Evolutionary conservation across 2,113 vertebrate species (phyloP).

Genomic region (Cryptomyrus ogoouensis): DNA sequence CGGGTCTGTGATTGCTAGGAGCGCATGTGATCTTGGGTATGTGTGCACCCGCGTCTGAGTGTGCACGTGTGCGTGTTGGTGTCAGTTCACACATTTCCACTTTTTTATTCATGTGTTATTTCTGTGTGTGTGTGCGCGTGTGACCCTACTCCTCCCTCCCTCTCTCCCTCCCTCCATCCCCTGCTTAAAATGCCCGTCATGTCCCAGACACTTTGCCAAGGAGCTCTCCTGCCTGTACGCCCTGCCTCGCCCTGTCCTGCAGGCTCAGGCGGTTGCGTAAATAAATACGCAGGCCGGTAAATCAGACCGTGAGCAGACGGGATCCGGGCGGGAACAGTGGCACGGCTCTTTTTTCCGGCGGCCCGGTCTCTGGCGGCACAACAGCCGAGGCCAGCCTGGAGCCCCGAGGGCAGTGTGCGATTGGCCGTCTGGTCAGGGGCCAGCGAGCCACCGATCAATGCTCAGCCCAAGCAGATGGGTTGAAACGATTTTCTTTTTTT

Average conservation of each 20-base stretch:
- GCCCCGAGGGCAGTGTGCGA: not conserved
- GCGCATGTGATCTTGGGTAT: not conserved
- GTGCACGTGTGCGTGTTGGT: not conserved
- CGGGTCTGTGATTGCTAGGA: not conserved
- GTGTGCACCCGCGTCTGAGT: not conserved
- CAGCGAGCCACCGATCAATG: not conserved
- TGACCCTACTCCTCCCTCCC: not conserved
- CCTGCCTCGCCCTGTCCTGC: not conserved
- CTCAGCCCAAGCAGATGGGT: not conserved
- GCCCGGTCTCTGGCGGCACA: not conserved
- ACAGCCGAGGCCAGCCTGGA: not conserved
- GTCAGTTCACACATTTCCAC: not conserved
- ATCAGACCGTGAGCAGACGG: not conserved
- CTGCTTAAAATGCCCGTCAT: slow-evolving; percentile 40
- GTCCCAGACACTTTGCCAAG: slow-evolving; percentile 33
- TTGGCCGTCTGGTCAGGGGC: not conserved
- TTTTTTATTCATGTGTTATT: not conserved
- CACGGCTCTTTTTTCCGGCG: not conserved
- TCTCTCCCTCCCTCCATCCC: slow-evolving; percentile 24
- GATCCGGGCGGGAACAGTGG: not conserved
- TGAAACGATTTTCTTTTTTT: not conserved
- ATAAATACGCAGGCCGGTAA: not conserved
- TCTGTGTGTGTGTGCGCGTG: not conserved
- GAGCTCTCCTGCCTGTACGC: not conserved
- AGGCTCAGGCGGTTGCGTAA: not conserved